Percentiles rank a stretch among this genome's conserved stretches.
These are phyloP conservation scores for Agriopis aurantiaria DNA, from an alignment of 2,888 invertebrate species.

Conservation along the genomic window DNA sequence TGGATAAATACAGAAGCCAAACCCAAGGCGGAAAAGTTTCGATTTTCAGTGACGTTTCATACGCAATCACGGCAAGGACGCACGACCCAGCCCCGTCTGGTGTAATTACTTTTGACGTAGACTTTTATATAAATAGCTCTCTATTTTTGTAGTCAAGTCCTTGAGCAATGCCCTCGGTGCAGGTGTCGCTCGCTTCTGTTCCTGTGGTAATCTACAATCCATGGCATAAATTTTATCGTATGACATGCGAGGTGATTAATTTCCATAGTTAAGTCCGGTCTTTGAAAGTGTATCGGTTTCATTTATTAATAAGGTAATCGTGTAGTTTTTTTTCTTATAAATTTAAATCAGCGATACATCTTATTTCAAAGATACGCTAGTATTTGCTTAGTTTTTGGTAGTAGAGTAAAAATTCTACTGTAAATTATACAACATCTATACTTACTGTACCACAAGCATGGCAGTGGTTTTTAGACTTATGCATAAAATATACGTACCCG, in stretches of 20 bases:
- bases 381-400: background rate
- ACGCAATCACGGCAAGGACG: constrained; percentile 58
- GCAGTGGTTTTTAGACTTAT: background rate
- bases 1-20: constrained; percentile 14
- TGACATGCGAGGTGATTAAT: constrained; percentile 27
- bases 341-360: background rate
- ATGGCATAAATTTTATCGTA: constrained; percentile 16
- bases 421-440: too few relatives aligned
- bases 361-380: background rate
- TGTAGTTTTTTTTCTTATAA: background rate
- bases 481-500: too few relatives aligned
- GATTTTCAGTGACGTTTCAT: constrained; percentile 45
- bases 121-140: constrained; percentile 58
- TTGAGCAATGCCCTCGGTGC: constrained; percentile 47
- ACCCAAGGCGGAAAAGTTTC: constrained; percentile 24
- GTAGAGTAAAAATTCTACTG: too few relatives aligned
- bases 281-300: constrained; percentile 28
- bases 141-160: constrained; percentile 54
- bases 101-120: constrained; percentile 56
- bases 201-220: constrained; percentile 22
- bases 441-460: too few relatives aligned
- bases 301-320: constrained; percentile 23
- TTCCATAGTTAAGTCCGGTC: background rate
- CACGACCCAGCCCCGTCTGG: constrained; percentile 50
- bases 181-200: constrained; percentile 35